Percentiles rank a stretch among this genome's conserved stretches.
These are phyloP conservation scores for Enteromius afrohamiltoni DNA, from an alignment of 2,797 vertebrate genomes.

Conservation along the genomic window DNA sequence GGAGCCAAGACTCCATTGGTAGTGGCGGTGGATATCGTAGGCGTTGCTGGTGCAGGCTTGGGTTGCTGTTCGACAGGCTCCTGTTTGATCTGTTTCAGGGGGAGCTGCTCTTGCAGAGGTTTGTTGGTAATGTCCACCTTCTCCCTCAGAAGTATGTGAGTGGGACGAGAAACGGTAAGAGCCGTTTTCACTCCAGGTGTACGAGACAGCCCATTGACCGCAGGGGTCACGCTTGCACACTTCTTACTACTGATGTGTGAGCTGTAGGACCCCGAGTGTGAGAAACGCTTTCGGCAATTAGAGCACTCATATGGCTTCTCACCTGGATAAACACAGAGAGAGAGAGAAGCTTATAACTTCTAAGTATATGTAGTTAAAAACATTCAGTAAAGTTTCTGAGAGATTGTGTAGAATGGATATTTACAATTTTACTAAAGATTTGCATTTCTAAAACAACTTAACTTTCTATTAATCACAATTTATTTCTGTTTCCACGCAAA, in stretches of 20 bases:
- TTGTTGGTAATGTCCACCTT: slow-evolving; percentile 88
- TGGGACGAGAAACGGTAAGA: slow-evolving; percentile 80
- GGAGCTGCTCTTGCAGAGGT: slow-evolving; percentile 93
- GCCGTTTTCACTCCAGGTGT: slow-evolving; percentile 80
- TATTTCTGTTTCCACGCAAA: neutral
- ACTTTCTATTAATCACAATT: neutral
- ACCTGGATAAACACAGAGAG: slow-evolving; percentile 72
- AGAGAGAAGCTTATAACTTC: neutral
- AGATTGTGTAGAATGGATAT: too few species aligned
- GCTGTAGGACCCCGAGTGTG: slow-evolving; percentile 98
- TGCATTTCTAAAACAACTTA: too few species aligned
- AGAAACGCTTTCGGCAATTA: slow-evolving; percentile 99
- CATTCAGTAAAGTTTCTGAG: neutral
- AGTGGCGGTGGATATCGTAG: slow-evolving; percentile 61
- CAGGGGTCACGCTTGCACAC: slow-evolving; percentile 84
- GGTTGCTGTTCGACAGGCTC: slow-evolving; percentile 93
- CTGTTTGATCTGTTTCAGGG: slow-evolving; percentile 97
- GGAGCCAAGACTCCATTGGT: slow-evolving; percentile 46
- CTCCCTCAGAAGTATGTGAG: slow-evolving; percentile 86
- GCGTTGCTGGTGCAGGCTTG: slow-evolving; percentile 72
- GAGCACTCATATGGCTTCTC: slow-evolving; percentile 99
- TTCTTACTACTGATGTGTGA: slow-evolving; percentile 99
- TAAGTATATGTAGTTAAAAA: neutral
- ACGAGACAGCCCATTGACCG: slow-evolving; percentile 84
- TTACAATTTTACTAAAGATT: too few species aligned